phyloP scores from a whole-genome alignment of 2,113 vertebrate genomes.

The Zosterops borbonicus region DNA sequence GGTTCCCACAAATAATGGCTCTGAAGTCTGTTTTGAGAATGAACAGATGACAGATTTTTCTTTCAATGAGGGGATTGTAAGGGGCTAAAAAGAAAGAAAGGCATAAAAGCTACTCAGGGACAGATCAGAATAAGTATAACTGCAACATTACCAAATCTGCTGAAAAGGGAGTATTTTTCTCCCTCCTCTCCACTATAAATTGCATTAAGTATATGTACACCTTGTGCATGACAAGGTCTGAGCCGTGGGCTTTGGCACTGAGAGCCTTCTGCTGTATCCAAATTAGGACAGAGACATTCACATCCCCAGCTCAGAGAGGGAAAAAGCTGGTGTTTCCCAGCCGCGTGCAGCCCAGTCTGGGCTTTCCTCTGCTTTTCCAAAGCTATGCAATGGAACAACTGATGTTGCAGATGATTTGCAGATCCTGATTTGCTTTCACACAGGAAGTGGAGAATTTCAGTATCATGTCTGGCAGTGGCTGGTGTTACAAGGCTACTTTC shows the following conservation, averaged over 20 bases:
- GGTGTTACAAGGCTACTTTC: not conserved
- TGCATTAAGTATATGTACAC: not conserved
- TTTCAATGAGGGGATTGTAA: not conserved
- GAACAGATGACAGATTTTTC: not conserved
- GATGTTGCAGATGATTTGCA: not conserved
- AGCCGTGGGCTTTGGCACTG: not conserved
- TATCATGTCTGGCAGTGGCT: not conserved
- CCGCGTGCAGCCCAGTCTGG: fast-evolving
- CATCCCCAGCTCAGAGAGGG: not conserved
- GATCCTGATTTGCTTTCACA: not conserved
- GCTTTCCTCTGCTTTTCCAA: not conserved
- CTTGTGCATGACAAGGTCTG: not conserved
- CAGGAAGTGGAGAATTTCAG: not conserved
- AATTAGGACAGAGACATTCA: not conserved
- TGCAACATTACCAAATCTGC: not conserved
- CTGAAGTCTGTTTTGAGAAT: not conserved
- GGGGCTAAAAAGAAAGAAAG: not conserved
- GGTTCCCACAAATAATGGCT: not conserved
- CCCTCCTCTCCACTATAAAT: not conserved
- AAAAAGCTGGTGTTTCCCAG: not conserved
- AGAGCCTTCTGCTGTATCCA: not conserved
- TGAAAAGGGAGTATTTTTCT: not conserved
- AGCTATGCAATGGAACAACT: not conserved
- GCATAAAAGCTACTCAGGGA: not conserved
- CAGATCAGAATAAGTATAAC: not conserved